Conservation (phyloP, 1,140 invertebrate genomes). For the Lasioglossum baleicum region DNA sequence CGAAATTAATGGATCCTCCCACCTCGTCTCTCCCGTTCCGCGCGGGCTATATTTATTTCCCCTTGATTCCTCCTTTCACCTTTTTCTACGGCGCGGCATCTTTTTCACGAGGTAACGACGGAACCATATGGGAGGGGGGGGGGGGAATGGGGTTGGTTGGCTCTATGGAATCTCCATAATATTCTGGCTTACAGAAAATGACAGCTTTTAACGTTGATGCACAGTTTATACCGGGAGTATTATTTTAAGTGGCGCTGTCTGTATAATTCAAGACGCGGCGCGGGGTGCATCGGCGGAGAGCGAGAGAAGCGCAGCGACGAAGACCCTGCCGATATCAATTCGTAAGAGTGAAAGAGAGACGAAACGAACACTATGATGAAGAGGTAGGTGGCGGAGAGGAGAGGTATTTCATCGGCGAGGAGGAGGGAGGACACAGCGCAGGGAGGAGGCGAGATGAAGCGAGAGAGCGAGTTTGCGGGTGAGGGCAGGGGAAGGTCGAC, state of each 20-base stretch:
- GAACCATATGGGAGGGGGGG: background rate
- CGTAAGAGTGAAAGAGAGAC: slow-evolving; percentile 24
- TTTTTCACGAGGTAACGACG: slow-evolving; percentile 21
- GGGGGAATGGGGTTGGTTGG: slow-evolving; percentile 12
- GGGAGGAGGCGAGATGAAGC: slow-evolving; percentile 42
- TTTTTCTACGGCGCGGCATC: slow-evolving; percentile 4
- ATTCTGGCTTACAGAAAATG: slow-evolving; percentile 79
- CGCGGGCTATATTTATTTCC: slow-evolving; percentile 15
- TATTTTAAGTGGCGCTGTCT: slow-evolving; percentile 78
- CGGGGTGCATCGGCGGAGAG: slow-evolving; percentile 35
- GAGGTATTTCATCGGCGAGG: slow-evolving; percentile 10
- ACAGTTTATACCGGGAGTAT: slow-evolving; percentile 78
- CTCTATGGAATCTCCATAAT: slow-evolving; percentile 75
- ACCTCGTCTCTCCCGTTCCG: background rate
- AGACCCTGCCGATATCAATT: background rate
- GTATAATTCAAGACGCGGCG: slow-evolving; percentile 74
- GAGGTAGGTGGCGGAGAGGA: background rate
- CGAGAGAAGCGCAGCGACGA: slow-evolving; percentile 3
- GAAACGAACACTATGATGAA: background rate
- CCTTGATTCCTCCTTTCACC: slow-evolving; percentile 25
- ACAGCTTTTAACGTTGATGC: slow-evolving; percentile 80
- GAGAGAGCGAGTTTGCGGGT: slow-evolving; percentile 22
- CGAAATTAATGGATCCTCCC: slow-evolving; percentile 41
- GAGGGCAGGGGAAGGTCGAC: slow-evolving; percentile 62
- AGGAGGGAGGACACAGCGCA: slow-evolving; percentile 21